Evolutionary conservation across 1,140 invertebrate species (phyloP), one percentile per base, ranked within the genome.

Genomic region (Nixonia krombeini): DNA sequence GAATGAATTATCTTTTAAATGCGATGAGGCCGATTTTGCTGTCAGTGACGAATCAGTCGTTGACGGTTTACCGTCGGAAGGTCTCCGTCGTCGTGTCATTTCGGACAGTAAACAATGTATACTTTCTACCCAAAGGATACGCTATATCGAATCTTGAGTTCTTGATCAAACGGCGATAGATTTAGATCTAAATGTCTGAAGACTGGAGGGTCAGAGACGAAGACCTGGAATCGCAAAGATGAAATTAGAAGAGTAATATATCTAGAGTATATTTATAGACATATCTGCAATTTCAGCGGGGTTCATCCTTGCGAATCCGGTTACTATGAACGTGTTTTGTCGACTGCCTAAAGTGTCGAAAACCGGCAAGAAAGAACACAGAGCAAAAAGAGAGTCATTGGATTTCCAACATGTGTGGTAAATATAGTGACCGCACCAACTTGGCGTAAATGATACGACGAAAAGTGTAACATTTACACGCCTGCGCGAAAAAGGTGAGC

Each of bases 1-100:
- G 45, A 46, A 50, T 45, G 40, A 64, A 64, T 46, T 13, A 53
- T 50, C 49, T 33, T 18, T 21, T 7, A 33, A 49, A 52, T 44
- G 41, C 44, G 38, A 46, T 68, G 52, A 65, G 62, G 62, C 57
- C 68, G 42, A 63, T 65, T 45, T 37, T 28, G 40, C 47, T 55
- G 76, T 70, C 72, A 70, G 68, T 71, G 73, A 78, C 74, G 75
- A 76, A 78, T 78, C 76, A 78, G 68, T 80, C 77, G 69, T 59
- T 76, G 75, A 76, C 74, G 74, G 72, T 66, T 49, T 18, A 52
- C 66, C 78, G 76, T 64, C 78, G 65, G 56, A 79, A 79, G 75
- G 75, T 73, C 70, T 75, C 61, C 72, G 72, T 65, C 65, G 57
- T 56, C 46, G 52, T 37, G 25, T 72, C 70, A 50, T 71, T 44